These are phyloP conservation scores for Cyrtonyx montezumae DNA, from an alignment of 2,113 vertebrate genomes.

Conservation along the genomic window DNA sequence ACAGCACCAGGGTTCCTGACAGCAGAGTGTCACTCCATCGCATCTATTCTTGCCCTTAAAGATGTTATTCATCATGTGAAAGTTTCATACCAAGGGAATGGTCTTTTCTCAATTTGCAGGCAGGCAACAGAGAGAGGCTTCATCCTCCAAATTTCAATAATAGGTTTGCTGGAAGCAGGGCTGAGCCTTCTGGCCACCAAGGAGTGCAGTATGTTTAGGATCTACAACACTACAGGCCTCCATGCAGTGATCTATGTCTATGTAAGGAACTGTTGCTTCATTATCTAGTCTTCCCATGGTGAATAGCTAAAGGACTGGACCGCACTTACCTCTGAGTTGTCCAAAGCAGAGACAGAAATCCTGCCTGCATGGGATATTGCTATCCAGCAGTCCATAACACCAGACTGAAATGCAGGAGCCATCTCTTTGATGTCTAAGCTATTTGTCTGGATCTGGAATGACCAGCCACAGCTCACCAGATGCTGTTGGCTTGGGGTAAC, in stretches of 20 bases:
- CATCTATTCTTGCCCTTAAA: not conserved
- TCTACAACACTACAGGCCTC: not conserved
- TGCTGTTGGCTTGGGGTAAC: not conserved
- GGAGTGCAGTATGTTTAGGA: not conserved
- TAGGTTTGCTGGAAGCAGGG: not conserved
- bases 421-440: not conserved
- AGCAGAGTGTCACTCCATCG: not conserved
- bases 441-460: not conserved
- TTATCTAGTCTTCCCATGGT: not conserved
- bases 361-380: not conserved
- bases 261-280: not conserved
- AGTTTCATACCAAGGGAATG: not conserved
- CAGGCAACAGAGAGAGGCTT: not conserved
- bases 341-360: not conserved
- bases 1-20: not conserved
- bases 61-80: not conserved
- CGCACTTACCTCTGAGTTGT: not conserved
- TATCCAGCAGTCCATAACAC: not conserved
- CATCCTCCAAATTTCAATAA: not conserved
- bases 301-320: not conserved
- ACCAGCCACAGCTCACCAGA: not conserved
- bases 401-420: not conserved
- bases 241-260: not conserved
- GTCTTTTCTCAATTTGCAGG: not conserved
- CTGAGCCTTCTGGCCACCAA: not conserved